Percentiles rank a stretch among this genome's conserved stretches.
phyloP scores from a whole-genome alignment of 1,140 invertebrate genomes.

The Odontomachus brunneus region DNA sequence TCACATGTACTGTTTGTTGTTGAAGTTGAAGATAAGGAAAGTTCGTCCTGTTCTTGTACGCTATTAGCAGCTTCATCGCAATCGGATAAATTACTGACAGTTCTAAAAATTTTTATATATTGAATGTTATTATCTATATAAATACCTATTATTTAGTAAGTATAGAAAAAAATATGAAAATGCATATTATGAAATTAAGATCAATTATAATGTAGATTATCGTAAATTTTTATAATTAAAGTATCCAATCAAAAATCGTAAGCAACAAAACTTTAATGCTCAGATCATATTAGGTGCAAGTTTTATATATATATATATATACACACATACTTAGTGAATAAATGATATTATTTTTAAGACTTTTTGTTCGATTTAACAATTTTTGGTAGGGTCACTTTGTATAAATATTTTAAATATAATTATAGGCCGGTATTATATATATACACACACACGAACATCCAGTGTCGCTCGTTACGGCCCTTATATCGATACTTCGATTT shows the following conservation, averaged over 20 bases:
- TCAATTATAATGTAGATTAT: no score
- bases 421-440: no score
- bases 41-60: conserved; percentile 3
- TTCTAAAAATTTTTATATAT: conserved; percentile 23
- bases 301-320: background rate
- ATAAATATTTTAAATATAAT: no score
- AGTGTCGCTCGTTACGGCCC: no score
- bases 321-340: no score
- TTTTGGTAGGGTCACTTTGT: no score
- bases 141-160: background rate
- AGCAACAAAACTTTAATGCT: no score
- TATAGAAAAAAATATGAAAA: conserved; percentile 3
- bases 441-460: no score
- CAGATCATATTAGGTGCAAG: no score
- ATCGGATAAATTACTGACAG: conserved; percentile 19
- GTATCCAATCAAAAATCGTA: background rate
- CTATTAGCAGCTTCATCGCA: conserved; percentile 1
- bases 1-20: background rate
- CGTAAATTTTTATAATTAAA: conserved; percentile 21
- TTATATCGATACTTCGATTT: no score
- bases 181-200: background rate
- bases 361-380: no score
- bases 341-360: background rate
- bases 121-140: background rate
- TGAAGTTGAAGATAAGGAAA: background rate